Conservation (phyloP, 2,113 vertebrate genomes). For the Sigmodon hispidus region DNA sequence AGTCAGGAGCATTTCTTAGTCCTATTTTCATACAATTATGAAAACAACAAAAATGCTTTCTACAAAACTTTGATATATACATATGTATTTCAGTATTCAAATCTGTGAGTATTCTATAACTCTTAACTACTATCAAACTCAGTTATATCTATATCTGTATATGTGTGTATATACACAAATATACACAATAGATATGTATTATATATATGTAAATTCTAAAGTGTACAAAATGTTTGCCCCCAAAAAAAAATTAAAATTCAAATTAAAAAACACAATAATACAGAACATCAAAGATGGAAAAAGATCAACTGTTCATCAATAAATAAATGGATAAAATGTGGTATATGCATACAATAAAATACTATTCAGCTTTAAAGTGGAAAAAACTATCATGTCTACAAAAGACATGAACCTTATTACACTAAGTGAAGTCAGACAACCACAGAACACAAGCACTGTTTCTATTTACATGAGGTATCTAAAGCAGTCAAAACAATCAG, state of each 20-base stretch:
- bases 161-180: not conserved
- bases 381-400: not conserved
- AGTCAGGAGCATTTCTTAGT: not conserved
- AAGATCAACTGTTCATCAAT: not conserved
- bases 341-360: not conserved
- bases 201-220: conserved; percentile 12
- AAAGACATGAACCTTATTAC: not conserved
- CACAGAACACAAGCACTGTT: conserved; percentile 20
- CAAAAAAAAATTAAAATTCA: not conserved
- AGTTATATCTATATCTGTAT: not conserved
- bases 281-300: not conserved
- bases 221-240: not conserved
- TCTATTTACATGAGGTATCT: not conserved
- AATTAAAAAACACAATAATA: conserved; percentile 26
- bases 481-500: not conserved
- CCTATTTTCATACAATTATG: conserved; percentile 4
- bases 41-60: not conserved
- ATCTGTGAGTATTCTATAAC: conserved; percentile 2
- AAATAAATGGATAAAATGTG: not conserved
- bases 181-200: not conserved
- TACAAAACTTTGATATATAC: not conserved
- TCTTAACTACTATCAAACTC: not conserved
- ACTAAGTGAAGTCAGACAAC: conserved; percentile 36
- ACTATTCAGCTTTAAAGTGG: conserved; percentile 32
- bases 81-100: conserved; percentile 35